Evolutionary conservation across 2,113 vertebrate genomes (phyloP), one percentile per base, ranked within the genome.

Genomic region (Dascyllus trimaculatus): DNA sequence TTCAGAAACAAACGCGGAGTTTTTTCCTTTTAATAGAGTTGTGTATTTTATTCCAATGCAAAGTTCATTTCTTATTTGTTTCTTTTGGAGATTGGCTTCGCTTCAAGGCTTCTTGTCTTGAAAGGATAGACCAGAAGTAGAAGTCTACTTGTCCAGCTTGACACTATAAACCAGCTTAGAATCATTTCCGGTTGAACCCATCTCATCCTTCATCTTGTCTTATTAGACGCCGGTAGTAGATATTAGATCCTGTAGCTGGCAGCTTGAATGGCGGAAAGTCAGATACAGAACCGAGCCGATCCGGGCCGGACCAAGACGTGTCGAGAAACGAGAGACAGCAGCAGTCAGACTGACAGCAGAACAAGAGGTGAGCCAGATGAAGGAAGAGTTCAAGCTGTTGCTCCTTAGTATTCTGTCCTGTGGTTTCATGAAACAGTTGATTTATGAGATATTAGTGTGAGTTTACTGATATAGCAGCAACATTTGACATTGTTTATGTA

Each of bases 341-440:
- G 88, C 60, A 86, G 80, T 4, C 93, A 95, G 87, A 93, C 88
- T 66, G 90, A 93, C 70, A 57, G 91, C 67, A 93, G 76, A 77
- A 57, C 88, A 14, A 91, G 87, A 92, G 95, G 95, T 94, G 85
- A 92, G 79, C 54, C 68, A 18, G 29, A 13, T 11, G 18, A 0
- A 58, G 8, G 5, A 22, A 7, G 11, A 14, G 40, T n/a, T 61
- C 10, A 13, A 57, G 40, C 13, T 70, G 3, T 7, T 11, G 3
- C 29, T 29, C 4, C 29, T n/a, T 26, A 17, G 25, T 11, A 13
- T 45, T 0, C 64, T 48, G 1, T 1, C 19, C 0, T 24, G 9
- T 22, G 3, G 19, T 46, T 43, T 1, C 26, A 43, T 19, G 21
- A 38, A 69, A 62, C 64, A 71, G 38, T 45, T 38, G 62, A 5